Base-by-base conservation (phyloP, 2,113 vertebrate genomes). In the Dolichallabes microphthalmus region DNA sequence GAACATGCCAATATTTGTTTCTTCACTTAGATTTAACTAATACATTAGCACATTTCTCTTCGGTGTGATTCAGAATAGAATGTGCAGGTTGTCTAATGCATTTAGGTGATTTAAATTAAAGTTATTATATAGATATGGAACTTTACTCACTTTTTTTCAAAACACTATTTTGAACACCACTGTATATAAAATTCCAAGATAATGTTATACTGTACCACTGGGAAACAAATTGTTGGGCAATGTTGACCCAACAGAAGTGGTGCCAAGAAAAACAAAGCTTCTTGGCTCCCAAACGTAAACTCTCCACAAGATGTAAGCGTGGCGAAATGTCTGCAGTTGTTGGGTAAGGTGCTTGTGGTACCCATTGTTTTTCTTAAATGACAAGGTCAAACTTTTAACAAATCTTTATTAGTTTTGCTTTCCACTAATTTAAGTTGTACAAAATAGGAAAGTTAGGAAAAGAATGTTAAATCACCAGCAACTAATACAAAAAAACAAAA, bases 391-490 rank as follows among this genome's bases (percentile, higher is more conserved):
- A 55, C 27, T 35, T 82, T 57, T 32, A 82, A 89, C 83, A 93
- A 83, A 92, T 91, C 93, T 94, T 95, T 95, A 95, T 95, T 94
- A 91, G 88, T 90, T 89, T 87, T 69, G 52, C 61, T 87, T 88
- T 87, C 79, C 76, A 91, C 88, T 39, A 3, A 88, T 82, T 89
- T 69, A 85, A 92, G 90, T 85, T 90, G 90, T 89, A 93, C 87
- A 91, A 90, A 88, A 89, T 39, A 89, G 68, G 82, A n/a, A 90
- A 89, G 12, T 75, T 66, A 85, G 73, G 32, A 88, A 91, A 83
- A 89, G 82, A 92, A 92, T n/a, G 87, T 61, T 50, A 57, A 85
- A 74, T 71, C 55, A 19, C 74, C 80, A 77, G 91, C 91, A 93
- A 93, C 92, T 85, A 89, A 11, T 76, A 27, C 66, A 27, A 79